phyloP scores from a whole-genome alignment of 2,797 vertebrate species.

The Emys orbicularis region DNA sequence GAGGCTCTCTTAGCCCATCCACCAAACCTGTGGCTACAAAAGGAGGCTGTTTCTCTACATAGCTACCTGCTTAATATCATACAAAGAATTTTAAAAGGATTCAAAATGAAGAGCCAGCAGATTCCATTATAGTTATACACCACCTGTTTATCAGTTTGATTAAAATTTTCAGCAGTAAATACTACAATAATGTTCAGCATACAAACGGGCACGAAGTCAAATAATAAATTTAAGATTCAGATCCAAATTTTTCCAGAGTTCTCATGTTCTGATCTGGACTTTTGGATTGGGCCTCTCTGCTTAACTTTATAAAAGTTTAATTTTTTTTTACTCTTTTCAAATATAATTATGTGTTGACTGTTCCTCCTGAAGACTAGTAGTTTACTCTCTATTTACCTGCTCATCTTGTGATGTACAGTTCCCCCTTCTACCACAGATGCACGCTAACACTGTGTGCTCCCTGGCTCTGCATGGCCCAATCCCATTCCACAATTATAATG shows the following conservation, averaged over 20 bases:
- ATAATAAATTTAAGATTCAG: background rate
- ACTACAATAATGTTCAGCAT: background rate
- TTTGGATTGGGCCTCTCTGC: background rate
- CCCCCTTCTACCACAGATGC: background rate
- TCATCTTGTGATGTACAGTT: background rate
- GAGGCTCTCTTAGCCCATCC: background rate
- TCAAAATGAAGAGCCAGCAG: background rate
- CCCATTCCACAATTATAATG: background rate
- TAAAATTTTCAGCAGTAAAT: background rate
- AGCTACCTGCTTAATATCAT: background rate
- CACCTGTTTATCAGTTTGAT: background rate
- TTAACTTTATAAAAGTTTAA: background rate
- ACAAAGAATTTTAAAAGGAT: background rate
- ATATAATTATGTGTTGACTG: background rate
- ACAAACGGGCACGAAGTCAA: background rate
- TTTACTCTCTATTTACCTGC: background rate
- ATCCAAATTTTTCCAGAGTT: background rate
- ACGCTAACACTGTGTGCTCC: rapidly evolving
- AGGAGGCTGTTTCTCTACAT: background rate
- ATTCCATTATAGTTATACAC: background rate
- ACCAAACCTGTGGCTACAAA: background rate
- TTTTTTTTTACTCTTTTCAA: background rate
- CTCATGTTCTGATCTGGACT: background rate
- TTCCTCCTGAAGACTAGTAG: background rate
- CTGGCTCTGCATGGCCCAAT: background rate